phyloP scores from a whole-genome alignment of 2,888 invertebrate genomes.

The Euzophera pinguis region DNA sequence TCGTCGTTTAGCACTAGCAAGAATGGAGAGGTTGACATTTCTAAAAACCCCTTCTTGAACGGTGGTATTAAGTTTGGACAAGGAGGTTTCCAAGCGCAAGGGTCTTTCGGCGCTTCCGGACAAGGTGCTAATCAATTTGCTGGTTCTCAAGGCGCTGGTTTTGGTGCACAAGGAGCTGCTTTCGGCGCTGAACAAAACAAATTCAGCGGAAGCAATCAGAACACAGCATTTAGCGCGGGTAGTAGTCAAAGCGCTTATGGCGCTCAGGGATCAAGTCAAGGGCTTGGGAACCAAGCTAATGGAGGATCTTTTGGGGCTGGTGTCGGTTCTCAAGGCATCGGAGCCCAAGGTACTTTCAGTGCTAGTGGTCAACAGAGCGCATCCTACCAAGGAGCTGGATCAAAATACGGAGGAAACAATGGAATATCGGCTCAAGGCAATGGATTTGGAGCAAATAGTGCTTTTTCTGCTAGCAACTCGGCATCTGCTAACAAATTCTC shows the following conservation, averaged over 20 bases:
- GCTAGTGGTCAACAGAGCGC: constrained; percentile 15
- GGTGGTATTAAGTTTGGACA: constrained; percentile 30
- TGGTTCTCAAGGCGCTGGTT: constrained; percentile 11
- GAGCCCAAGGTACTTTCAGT: constrained; percentile 21
- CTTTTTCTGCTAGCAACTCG: constrained; percentile 21
- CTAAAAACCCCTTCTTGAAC: constrained; percentile 57
- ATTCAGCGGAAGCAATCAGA: constrained; percentile 2
- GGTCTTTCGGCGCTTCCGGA: constrained; percentile 13
- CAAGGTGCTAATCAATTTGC: constrained; percentile 16
- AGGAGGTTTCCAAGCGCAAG: constrained; percentile 26
- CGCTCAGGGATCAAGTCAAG: constrained; percentile 17
- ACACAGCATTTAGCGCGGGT: constrained; percentile 13
- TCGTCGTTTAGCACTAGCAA: constrained; percentile 45
- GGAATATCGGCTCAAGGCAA: constrained; percentile 10
- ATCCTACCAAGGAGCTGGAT: constrained; percentile 4
- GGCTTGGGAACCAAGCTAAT: background rate
- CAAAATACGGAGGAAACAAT: constrained; percentile 15
- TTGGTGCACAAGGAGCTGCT: constrained; percentile 3
- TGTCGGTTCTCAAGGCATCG: constrained; percentile 15
- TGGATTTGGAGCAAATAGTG: constrained; percentile 22
- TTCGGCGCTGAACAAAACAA: constrained; percentile 5
- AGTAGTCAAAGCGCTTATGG: constrained; percentile 20
- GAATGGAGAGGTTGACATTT: constrained; percentile 50
- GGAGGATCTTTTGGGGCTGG: constrained; percentile 1
- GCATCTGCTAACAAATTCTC: constrained; percentile 38